Base-by-base conservation (phyloP, 2,888 invertebrate genomes). In the Ariolimax columbianus region DNA sequence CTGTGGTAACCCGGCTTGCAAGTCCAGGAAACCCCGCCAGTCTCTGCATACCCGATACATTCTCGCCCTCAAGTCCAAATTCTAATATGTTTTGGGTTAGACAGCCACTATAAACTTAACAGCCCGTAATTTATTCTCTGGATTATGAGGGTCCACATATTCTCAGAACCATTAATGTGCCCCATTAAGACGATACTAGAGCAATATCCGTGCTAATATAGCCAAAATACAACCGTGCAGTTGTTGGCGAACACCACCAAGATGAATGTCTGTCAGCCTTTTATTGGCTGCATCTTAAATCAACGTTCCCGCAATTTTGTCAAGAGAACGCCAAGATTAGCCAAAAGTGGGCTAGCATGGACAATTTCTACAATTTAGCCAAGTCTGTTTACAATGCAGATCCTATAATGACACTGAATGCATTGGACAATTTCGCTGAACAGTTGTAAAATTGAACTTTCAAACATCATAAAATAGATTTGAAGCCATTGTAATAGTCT, bases 51-150 rank as follows among this genome's bases (percentile, higher is more conserved):
- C 55, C 0, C 23, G 26, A 55, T 23, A 36, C 14, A 23, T 26
- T 1, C 63, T 17, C 40, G 11, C 78, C 19, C 7, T 3, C 9
- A 63, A 4, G 63, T 23, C 40, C 63, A 78, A 78, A 78, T 63
- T 78, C 63, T 78, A 78, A 78, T 78, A 78, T 59, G 40, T 55
- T n/a, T 78, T 59, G 38, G 38, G 78, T 78, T 17, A 43, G 68
- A 79, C 38, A 40, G 43, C 30, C 14, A 30, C 68, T 36, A 78
- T 78, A 47, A 79, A 79, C 33, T 63, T 68, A 40, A 68, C 79
- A 23, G 79, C 47, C 14, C 9, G 47, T 79, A 79, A 66, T 68
- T 79, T 66, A 79, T 68, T n/a, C 33, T 26, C 30, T 47, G 3
- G 4, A 68, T 43, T 63, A 79, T 68, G 43, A n/a, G n/a, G 66